Evolutionary conservation across 2,113 vertebrate species (phyloP).

Genomic region (Brienomyrus brachyistius): DNA sequence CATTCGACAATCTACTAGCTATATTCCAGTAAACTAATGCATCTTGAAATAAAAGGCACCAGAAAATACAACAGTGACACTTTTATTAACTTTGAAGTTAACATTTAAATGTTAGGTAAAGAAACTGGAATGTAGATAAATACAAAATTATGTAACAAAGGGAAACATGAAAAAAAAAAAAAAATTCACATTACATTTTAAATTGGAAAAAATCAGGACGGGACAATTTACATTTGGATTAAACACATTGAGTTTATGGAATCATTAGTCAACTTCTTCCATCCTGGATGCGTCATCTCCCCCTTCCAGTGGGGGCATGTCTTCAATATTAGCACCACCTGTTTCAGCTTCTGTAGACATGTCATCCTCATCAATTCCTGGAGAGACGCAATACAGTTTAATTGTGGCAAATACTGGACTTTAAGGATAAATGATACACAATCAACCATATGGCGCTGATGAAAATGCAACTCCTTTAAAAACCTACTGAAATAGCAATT

Average conservation of each 20-base stretch:
- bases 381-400: not conserved
- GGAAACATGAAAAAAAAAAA: not conserved
- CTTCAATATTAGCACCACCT: constrained; percentile 68
- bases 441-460: not conserved
- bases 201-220: not conserved
- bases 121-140: constrained; percentile 21
- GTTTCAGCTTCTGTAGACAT: constrained; percentile 62
- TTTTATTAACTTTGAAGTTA: not conserved
- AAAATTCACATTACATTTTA: not conserved
- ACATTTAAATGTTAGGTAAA: not conserved
- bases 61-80: not conserved
- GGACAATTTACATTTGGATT: not conserved
- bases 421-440: not conserved
- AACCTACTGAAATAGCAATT: not conserved
- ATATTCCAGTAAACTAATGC: not conserved
- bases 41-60: not conserved
- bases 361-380: constrained; percentile 94
- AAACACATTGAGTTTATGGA: constrained; percentile 1
- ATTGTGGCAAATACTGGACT: not conserved
- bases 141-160: constrained; percentile 12
- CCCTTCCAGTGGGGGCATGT: constrained; percentile 90
- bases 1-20: not conserved
- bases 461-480: not conserved
- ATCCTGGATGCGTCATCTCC: constrained; percentile 91
- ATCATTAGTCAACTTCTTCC: constrained; percentile 87